A percentile compares a stretch with the other conserved stretches of the same genome.
Conservation (phyloP, 1,140 invertebrate genomes). For the Drosophila mojavensis region DNA sequence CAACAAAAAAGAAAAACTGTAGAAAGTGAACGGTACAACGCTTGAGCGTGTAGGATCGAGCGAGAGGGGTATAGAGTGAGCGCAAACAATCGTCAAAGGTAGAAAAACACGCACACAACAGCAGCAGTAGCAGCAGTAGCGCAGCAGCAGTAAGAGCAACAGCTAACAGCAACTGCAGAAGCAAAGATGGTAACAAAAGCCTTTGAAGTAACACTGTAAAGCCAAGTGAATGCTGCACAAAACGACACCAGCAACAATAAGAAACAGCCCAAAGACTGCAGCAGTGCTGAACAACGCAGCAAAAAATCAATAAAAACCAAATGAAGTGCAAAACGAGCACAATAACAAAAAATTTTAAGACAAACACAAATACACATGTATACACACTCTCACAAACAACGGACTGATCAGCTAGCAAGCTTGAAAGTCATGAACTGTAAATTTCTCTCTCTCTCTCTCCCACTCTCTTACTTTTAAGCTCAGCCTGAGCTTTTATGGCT, state of each 20-base stretch:
- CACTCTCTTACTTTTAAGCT: neutral
- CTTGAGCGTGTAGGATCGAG: neutral
- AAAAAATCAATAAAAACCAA: constrained; percentile 49
- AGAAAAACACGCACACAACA: constrained; percentile 19
- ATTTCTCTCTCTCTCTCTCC: constrained; percentile 1
- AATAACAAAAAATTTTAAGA: constrained; percentile 1
- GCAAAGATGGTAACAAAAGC: constrained; percentile 39
- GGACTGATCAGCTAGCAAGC: constrained; percentile 27
- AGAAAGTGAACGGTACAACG: constrained; percentile 47
- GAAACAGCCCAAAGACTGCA: constrained; percentile 21
- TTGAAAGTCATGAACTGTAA: constrained; percentile 22
- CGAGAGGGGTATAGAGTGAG: neutral
- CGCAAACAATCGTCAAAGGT: constrained; percentile 3
- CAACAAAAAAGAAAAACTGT: constrained; percentile 27
- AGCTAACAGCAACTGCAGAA: constrained; percentile 9
- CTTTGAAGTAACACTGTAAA: constrained; percentile 38
- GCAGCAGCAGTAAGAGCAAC: too few species aligned
- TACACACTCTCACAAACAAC: neutral
- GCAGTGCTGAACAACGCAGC: constrained; percentile 6
- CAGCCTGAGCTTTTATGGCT: constrained; percentile 24
- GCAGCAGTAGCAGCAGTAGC: neutral
- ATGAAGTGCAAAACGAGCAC: constrained; percentile 41
- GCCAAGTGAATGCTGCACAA: constrained; percentile 26
- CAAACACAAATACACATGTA: constrained; percentile 1
- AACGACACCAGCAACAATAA: constrained; percentile 17